Percentiles rank a stretch among this genome's conserved stretches.
phyloP scores from a whole-genome alignment of 2,113 vertebrate species.

The Mustela lutreola region DNA sequence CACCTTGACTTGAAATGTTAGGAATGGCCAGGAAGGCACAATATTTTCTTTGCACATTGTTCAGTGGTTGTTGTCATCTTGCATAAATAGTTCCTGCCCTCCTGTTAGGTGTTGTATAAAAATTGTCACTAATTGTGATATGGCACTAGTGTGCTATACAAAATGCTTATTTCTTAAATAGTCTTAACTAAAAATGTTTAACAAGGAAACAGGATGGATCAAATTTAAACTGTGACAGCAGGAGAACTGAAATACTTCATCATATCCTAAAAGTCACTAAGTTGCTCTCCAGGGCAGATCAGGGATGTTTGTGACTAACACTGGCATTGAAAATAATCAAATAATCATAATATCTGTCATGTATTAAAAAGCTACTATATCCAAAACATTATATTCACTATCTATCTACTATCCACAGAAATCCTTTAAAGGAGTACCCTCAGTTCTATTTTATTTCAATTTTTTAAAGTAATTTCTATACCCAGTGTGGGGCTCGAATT shows the following conservation, averaged over 20 bases:
- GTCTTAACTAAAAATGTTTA: slow-evolving; percentile 50
- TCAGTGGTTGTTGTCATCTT: neutral
- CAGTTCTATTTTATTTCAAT: neutral
- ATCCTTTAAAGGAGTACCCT: neutral
- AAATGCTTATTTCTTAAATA: slow-evolving; percentile 47
- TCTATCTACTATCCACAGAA: neutral
- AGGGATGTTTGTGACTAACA: neutral
- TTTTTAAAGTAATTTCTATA: neutral
- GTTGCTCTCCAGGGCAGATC: slow-evolving; percentile 34
- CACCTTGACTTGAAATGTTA: slow-evolving; percentile 71
- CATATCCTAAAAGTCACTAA: neutral
- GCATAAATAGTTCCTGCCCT: neutral
- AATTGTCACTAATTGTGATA: slow-evolving; percentile 47
- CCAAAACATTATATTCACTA: neutral
- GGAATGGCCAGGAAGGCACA: slow-evolving; percentile 27
- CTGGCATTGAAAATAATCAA: neutral
- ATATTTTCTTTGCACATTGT: slow-evolving; percentile 29
- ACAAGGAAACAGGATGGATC: slow-evolving; percentile 49
- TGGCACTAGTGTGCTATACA: slow-evolving; percentile 37
- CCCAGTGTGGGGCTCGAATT: neutral
- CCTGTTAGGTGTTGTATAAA: neutral
- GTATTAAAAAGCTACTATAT: neutral
- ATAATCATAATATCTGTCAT: neutral
- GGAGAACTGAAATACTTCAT: neutral
- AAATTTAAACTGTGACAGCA: neutral